Evolutionary conservation across 2,113 vertebrate genomes (phyloP).

Genomic region (Dendropsophus ebraccatus): DNA sequence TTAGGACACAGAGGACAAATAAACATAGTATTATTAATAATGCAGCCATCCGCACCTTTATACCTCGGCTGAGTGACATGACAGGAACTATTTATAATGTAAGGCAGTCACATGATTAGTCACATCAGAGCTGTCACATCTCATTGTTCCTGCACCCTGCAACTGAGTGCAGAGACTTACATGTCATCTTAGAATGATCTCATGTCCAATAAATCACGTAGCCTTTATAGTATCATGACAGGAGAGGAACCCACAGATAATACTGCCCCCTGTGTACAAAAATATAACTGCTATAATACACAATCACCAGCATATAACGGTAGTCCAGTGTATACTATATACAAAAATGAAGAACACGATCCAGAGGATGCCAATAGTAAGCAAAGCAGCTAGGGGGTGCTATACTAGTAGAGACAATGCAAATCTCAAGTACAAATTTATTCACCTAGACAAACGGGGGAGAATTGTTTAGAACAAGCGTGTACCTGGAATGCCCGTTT

Average conservation of each 20-base stretch:
- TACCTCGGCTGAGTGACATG: background rate
- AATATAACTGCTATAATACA: conserved; percentile 1
- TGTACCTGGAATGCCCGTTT: too few relatives aligned
- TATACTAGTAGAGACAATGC: too few relatives aligned
- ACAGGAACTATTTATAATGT: background rate
- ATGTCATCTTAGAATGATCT: background rate
- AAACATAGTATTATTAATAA: too few relatives aligned
- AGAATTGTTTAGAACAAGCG: too few relatives aligned
- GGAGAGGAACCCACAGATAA: background rate
- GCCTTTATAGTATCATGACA: background rate
- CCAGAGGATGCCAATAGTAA: too few relatives aligned
- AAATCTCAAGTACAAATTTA: too few relatives aligned
- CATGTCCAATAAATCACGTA: background rate
- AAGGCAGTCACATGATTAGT: background rate
- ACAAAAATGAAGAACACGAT: too few relatives aligned
- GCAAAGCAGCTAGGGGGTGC: too few relatives aligned
- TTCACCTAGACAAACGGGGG: too few relatives aligned
- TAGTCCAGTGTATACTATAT: background rate
- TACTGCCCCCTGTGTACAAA: background rate
- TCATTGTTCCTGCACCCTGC: background rate
- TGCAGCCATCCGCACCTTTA: background rate
- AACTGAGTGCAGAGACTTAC: background rate
- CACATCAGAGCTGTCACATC: background rate
- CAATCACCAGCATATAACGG: too few relatives aligned
- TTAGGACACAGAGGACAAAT: too few relatives aligned